Percentiles rank a stretch among this genome's conserved stretches.
Evolutionary conservation across 2,888 invertebrate genomes (phyloP).

Genomic region (Heliconius ethilla): DNA sequence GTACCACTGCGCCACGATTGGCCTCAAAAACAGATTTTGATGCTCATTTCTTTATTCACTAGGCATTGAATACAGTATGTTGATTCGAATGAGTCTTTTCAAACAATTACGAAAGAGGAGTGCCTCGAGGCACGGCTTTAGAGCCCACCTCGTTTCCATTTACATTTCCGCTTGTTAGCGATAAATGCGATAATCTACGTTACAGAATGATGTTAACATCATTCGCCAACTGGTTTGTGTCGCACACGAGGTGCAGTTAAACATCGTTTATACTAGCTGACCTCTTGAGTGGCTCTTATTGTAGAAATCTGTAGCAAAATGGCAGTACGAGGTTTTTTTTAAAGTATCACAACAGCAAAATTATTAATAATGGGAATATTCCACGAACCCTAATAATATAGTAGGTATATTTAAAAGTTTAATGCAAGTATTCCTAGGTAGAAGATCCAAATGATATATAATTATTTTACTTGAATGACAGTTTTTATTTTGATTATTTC

Average conservation of each 20-base stretch:
- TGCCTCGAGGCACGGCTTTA: slow-evolving; percentile 58
- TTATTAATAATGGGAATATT: not conserved
- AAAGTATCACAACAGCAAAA: not conserved
- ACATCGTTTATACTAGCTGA: slow-evolving; percentile 66
- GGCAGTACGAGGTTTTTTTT: not conserved
- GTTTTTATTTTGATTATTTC: slow-evolving; percentile 50
- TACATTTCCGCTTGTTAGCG: slow-evolving; percentile 70
- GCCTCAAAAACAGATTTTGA: not conserved
- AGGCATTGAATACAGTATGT: not conserved
- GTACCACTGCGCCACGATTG: too few species aligned
- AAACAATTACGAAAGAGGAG: slow-evolving; percentile 46
- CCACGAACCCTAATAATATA: not conserved
- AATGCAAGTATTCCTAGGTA: not conserved
- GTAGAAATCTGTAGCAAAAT: slow-evolving; percentile 1
- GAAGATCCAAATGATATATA: slow-evolving; percentile 2
- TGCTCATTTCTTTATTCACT: not conserved
- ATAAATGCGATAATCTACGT: slow-evolving; percentile 72
- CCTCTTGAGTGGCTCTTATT: slow-evolving; percentile 38
- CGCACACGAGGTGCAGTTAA: slow-evolving; percentile 63
- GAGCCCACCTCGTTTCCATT: slow-evolving; percentile 62
- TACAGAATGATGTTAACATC: slow-evolving; percentile 70
- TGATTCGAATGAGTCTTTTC: not conserved
- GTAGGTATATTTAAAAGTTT: not conserved
- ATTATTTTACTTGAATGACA: slow-evolving; percentile 28
- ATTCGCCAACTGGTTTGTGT: slow-evolving; percentile 61